These are phyloP conservation scores for Thamnophis elegans DNA, from an alignment of 2,797 vertebrate genomes.

Conservation along the genomic window DNA sequence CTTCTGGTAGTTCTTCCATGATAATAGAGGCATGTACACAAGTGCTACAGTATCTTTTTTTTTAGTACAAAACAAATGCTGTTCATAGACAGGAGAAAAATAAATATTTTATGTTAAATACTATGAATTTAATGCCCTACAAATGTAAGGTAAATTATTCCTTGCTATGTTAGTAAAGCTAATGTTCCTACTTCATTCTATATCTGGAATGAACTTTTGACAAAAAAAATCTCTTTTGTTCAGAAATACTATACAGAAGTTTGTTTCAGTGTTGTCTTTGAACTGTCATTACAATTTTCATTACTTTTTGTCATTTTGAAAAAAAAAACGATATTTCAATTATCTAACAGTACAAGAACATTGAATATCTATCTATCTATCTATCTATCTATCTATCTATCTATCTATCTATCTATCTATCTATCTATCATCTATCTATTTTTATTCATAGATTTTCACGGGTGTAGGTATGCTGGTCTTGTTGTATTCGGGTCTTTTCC, in stretches of 20 bases:
- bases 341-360: background rate
- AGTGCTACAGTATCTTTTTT: background rate
- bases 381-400: too few relatives aligned
- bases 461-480: too few relatives aligned
- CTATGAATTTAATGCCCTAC: background rate
- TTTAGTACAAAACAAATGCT: background rate
- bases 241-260: background rate
- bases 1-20: background rate
- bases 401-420: too few relatives aligned
- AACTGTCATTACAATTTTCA: background rate
- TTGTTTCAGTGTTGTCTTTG: background rate
- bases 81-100: background rate
- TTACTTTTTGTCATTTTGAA: background rate
- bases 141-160: background rate
- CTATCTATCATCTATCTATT: too few relatives aligned
- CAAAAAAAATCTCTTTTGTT: background rate
- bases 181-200: background rate
- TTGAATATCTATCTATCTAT: too few relatives aligned
- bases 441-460: too few relatives aligned
- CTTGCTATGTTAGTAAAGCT: background rate
- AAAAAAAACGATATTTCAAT: background rate
- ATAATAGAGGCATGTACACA: background rate
- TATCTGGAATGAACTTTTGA: background rate
- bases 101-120: background rate
- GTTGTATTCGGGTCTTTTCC: too few relatives aligned